phyloP scores from a whole-genome alignment of 2,797 vertebrate species.

The Ispidina lecontei region DNA sequence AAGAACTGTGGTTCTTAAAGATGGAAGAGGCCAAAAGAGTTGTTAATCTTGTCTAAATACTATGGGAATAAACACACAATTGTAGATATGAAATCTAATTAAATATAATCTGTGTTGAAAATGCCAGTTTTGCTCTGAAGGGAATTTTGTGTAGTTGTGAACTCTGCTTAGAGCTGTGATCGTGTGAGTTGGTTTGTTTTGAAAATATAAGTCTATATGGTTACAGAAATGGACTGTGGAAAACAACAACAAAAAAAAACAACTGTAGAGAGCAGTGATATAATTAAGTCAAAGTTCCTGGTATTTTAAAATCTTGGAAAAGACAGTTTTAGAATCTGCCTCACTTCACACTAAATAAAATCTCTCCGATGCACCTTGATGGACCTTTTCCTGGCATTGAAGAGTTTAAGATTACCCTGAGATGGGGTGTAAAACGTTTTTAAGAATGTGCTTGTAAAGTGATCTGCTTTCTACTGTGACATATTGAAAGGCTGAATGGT shows the following conservation, averaged over 20 bases:
- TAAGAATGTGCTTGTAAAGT: not conserved
- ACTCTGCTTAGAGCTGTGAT: not conserved
- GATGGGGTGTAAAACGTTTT: not conserved
- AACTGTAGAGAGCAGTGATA: not conserved
- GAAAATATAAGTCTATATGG: not conserved
- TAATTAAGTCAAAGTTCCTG: not conserved
- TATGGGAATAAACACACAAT: not conserved
- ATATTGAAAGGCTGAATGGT: not conserved
- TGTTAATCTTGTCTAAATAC: not conserved
- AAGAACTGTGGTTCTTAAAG: not conserved
- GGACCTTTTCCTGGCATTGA: not conserved
- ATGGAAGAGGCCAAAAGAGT: not conserved
- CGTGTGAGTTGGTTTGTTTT: not conserved
- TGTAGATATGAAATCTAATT: not conserved
- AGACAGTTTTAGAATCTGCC: not conserved
- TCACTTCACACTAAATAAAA: not conserved
- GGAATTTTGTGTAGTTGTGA: not conserved
- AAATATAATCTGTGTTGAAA: not conserved
- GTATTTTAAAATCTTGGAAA: not conserved
- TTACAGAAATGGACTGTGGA: not conserved
- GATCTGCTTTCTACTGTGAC: not conserved
- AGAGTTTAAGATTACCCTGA: not conserved
- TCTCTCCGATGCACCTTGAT: not conserved
- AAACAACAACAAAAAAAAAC: not conserved
- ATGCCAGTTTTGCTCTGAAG: not conserved